A percentile compares a stretch with the other conserved stretches of the same genome.
These are phyloP conservation scores for Haliclystus octoradiatus DNA, from an alignment of 30 jellyfish, hydroid and myxozoan genomes.

Conservation along the genomic window DNA sequence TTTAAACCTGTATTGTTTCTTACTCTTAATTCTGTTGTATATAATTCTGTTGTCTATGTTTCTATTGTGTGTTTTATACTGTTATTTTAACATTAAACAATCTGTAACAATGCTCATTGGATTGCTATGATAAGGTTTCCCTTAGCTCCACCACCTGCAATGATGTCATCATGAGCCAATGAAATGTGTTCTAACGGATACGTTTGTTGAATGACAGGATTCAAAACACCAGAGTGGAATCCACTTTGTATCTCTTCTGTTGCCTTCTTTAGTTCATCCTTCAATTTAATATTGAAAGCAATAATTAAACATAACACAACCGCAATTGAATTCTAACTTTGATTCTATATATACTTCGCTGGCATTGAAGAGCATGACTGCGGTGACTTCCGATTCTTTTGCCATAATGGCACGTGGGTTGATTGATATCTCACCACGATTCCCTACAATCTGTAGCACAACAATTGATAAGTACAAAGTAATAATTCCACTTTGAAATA, in stretches of 20 bases:
- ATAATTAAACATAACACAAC: not conserved
- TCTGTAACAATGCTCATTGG: too few species aligned
- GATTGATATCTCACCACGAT: constrained; percentile 45
- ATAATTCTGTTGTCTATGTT: not conserved
- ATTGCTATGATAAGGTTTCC: too few species aligned
- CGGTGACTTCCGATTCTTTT: constrained; percentile 18
- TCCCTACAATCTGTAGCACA: constrained; percentile 58
- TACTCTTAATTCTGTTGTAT: not conserved
- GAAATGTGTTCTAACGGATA: constrained; percentile 45
- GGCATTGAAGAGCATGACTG: constrained; percentile 26
- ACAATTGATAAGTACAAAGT: too few species aligned
- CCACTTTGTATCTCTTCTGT: constrained; percentile 32
- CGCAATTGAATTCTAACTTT: not conserved
- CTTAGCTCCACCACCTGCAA: too few species aligned
- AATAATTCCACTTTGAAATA: not conserved
- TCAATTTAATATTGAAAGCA: too few species aligned
- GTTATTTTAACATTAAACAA: too few species aligned
- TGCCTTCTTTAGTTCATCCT: constrained; percentile 18
- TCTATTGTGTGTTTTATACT: too few species aligned
- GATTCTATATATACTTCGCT: constrained; percentile 8
- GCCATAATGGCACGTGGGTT: constrained; percentile 32
- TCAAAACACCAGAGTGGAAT: constrained; percentile 52
- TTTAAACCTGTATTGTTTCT: not conserved
- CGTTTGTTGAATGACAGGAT: constrained; percentile 56
- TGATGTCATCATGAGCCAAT: constrained; percentile 59